phyloP scores from a whole-genome alignment of 2,797 vertebrate genomes.

The Mus spretus region DNA sequence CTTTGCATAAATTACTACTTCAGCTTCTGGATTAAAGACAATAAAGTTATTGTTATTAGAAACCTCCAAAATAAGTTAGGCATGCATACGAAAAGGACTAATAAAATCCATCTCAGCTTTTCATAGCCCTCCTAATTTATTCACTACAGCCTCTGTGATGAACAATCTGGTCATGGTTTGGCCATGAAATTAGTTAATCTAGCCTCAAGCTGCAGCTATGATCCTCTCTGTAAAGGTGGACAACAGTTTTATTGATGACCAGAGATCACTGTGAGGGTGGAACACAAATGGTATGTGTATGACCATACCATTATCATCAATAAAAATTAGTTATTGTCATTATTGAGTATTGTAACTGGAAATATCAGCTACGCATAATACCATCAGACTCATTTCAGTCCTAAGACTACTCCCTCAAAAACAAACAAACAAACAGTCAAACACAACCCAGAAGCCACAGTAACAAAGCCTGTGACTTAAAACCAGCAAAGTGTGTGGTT shows the following conservation, averaged over 20 bases:
- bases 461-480: neutral
- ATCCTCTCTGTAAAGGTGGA: neutral
- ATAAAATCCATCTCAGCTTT: conserved; percentile 36
- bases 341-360: neutral
- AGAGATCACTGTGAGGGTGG: neutral
- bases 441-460: neutral
- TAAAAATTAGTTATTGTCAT: neutral
- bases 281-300: neutral
- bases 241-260: neutral
- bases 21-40: conserved; percentile 40
- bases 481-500: neutral
- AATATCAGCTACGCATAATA: neutral
- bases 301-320: conserved; percentile 11
- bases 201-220: neutral
- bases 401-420: neutral
- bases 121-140: neutral
- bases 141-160: neutral
- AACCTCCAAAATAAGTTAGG: neutral
- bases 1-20: neutral
- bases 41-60: neutral
- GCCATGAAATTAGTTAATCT: neutral
- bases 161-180: neutral
- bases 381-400: neutral
- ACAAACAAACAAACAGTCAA: neutral
- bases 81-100: neutral